phyloP scores from a whole-genome alignment of 2,797 vertebrate species.

The Crypturellus tataupa region DNA sequence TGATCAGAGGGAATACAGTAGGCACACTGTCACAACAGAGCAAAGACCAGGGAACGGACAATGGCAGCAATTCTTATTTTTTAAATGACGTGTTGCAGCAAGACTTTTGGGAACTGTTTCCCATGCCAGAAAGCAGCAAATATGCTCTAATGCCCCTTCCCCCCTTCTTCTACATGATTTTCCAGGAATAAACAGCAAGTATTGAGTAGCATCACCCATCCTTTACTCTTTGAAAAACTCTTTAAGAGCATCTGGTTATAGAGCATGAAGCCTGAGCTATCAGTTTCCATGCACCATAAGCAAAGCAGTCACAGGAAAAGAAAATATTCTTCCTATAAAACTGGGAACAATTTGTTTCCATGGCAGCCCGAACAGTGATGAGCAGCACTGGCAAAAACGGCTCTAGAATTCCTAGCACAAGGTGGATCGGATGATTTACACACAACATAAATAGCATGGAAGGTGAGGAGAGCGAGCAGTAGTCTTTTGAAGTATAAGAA shows the following conservation, averaged over 20 bases:
- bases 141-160: background rate
- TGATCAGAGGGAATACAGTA: slow-evolving; percentile 11
- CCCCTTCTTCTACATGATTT: background rate
- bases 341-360: slow-evolving; percentile 66
- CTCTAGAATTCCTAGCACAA: slow-evolving; percentile 51
- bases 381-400: slow-evolving; percentile 47
- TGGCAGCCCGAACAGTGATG: slow-evolving; percentile 54
- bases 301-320: slow-evolving; percentile 15
- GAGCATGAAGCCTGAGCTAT: background rate
- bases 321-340: slow-evolving; percentile 43
- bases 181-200: slow-evolving; percentile 36
- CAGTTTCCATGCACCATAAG: slow-evolving; percentile 31
- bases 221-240: background rate
- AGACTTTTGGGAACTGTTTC: background rate
- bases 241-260: slow-evolving; percentile 33
- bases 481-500: slow-evolving; percentile 53
- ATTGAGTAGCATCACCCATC: background rate
- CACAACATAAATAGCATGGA: slow-evolving; percentile 43
- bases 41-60: background rate
- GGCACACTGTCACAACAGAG: background rate
- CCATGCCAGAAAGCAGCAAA: slow-evolving; percentile 19
- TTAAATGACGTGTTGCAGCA: slow-evolving; percentile 6
- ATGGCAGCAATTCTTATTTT: slow-evolving; percentile 39
- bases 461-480: slow-evolving; percentile 23
- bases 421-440: slow-evolving; percentile 15